These are phyloP conservation scores for Arrhamphus sclerolepis DNA, from an alignment of 2,797 vertebrate species.

Conservation along the genomic window DNA sequence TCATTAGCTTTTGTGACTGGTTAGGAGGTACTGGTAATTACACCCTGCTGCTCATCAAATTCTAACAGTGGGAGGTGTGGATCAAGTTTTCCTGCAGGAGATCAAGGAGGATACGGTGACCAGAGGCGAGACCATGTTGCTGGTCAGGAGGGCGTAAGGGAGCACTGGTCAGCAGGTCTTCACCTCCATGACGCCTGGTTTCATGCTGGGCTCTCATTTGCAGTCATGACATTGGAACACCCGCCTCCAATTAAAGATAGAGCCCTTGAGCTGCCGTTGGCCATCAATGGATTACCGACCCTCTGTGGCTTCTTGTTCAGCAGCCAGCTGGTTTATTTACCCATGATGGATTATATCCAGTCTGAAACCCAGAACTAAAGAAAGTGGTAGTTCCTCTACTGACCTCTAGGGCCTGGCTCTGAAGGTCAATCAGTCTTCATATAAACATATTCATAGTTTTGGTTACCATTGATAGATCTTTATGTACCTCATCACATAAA, in stretches of 20 bases:
- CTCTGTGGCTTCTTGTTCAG: neutral
- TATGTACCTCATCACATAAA: too few relatives aligned
- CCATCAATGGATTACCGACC: constrained; percentile 43
- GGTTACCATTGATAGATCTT: too few relatives aligned
- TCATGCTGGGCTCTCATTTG: constrained; percentile 38
- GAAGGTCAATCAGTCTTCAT: too few relatives aligned
- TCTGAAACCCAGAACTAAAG: too few relatives aligned
- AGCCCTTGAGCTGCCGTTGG: constrained; percentile 35
- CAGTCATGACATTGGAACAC: constrained; percentile 3
- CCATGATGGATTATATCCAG: neutral
- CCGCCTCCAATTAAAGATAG: constrained; percentile 40
- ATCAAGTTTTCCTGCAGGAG: neutral
- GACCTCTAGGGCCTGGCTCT: too few relatives aligned
- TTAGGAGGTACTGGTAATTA: neutral
- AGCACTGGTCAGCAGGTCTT: constrained; percentile 24
- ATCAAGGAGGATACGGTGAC: neutral
- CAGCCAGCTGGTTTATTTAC: constrained; percentile 28
- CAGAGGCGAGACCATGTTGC: neutral
- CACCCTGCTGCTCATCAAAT: neutral
- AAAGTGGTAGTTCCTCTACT: too few relatives aligned
- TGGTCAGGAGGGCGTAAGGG: constrained; percentile 21
- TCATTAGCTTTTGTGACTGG: neutral
- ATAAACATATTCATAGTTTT: too few relatives aligned
- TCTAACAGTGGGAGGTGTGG: neutral
- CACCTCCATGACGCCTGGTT: constrained; percentile 38